Conservation (phyloP, 2,888 invertebrate species). For the Yponomeuta cagnagella region DNA sequence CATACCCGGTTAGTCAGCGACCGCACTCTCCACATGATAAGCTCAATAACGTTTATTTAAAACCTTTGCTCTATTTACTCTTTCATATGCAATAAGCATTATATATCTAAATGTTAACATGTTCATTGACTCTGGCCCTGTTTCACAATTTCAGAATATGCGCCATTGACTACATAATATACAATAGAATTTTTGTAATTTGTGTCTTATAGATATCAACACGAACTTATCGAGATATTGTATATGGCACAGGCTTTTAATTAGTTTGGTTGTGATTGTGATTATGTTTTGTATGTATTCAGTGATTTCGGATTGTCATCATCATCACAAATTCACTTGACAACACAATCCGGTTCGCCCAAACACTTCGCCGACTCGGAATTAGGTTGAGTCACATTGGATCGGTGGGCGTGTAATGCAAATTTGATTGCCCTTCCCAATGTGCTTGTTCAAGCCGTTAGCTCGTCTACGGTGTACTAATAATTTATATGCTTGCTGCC, state of each 20-base stretch:
- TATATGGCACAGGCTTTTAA: no score
- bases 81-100: background rate
- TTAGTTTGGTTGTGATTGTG: no score
- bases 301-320: no score
- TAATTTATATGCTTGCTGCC: background rate
- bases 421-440: constrained; percentile 22
- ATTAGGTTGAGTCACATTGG: constrained; percentile 14
- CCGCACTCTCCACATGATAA: constrained; percentile 22
- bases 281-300: no score
- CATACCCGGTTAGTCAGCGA: constrained; percentile 19
- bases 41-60: constrained; percentile 13
- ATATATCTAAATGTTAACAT: background rate
- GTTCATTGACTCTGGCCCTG: background rate
- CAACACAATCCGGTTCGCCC: background rate
- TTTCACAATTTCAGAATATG: no score
- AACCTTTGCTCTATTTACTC: background rate
- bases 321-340: background rate
- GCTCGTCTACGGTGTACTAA: constrained; percentile 15
- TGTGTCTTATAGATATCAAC: no score
- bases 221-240: no score
- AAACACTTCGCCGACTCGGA: constrained; percentile 6
- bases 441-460: constrained; percentile 19
- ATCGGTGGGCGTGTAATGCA: constrained; percentile 20
- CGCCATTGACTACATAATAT: no score
- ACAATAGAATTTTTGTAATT: no score